Evolutionary conservation across 2,113 vertebrate species (phyloP), one percentile per base, ranked within the genome.

Genomic region (Sclerurus mexicanus): DNA sequence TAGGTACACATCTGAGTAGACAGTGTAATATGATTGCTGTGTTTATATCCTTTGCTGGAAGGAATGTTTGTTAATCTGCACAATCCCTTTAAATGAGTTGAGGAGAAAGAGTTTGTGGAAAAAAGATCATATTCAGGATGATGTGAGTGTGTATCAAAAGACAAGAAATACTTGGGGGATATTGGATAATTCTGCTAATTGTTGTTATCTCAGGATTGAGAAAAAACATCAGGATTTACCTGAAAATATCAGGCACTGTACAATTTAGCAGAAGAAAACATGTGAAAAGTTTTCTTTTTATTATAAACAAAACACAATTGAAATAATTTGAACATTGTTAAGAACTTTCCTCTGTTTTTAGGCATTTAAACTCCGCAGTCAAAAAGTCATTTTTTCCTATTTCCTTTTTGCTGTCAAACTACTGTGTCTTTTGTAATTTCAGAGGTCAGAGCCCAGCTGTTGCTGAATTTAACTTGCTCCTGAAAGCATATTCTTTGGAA

Each of bases 391-490:
- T 83, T 95, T 67, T n/a, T 93, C 7, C 30, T 44, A 1, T 46
- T 56, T 79, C 42, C 17, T 47, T 94, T 89, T 85, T 55, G 13
- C 22, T 67, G 27, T 85, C 42, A 94, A 95, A 52, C 28, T 46
- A 5, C 10, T 85, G 20, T 96, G 77, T 58, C 35, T 94, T 94
- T 20, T 93, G 52, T 95, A 77, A 92, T 98, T 98, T 87, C 92
- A 99, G 99, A 97, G 98, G 98, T 49, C 99, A 99, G 96, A 98
- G 95, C 89, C 97, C 99, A 90, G 96, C 99, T 4, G 94, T 99
- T 80, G 99, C 99, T 85, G 99, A 99, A 97, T 97, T 99, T 93
- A 99, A 99, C 96, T 98, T 99, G 92, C 98, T 99, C 52, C 97
- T 99, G 96, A 99, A 98, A 98, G 99, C 99, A 85, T 98, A 99